phyloP scores from a whole-genome alignment of 2,113 vertebrate species.

The Sylvilagus bachmani region DNA sequence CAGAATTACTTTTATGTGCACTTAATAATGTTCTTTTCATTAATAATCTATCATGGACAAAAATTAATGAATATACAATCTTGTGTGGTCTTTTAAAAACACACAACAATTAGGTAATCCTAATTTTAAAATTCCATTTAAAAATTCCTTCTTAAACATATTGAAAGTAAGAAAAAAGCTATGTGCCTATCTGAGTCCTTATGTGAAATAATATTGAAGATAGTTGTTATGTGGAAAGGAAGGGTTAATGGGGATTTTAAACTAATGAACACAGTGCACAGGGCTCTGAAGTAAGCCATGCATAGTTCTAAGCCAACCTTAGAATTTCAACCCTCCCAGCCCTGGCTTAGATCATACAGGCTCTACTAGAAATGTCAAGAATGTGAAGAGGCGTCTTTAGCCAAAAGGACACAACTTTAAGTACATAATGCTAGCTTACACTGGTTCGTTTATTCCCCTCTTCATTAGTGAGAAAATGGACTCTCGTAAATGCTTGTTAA shows the following conservation, averaged over 20 bases:
- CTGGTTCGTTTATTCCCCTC: slow-evolving; percentile 99
- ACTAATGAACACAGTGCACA: slow-evolving; percentile 91
- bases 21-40: slow-evolving; percentile 66
- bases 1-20: slow-evolving; percentile 76
- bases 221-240: slow-evolving; percentile 85
- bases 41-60: slow-evolving; percentile 72
- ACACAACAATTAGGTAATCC: not conserved
- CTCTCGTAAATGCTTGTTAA: slow-evolving; percentile 99
- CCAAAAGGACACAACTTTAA: slow-evolving; percentile 97
- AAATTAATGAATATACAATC: slow-evolving; percentile 63
- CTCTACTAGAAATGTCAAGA: slow-evolving; percentile 94
- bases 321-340: slow-evolving; percentile 90
- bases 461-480: slow-evolving; percentile 99
- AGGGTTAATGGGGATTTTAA: slow-evolving; percentile 90
- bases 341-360: slow-evolving; percentile 92
- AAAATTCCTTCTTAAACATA: slow-evolving; percentile 74
- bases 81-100: slow-evolving; percentile 72
- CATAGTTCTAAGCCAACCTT: slow-evolving; percentile 90
- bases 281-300: slow-evolving; percentile 91
- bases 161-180: slow-evolving; percentile 52
- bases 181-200: slow-evolving; percentile 77
- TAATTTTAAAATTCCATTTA: slow-evolving; percentile 50
- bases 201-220: slow-evolving; percentile 86
- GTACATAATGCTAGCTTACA: slow-evolving; percentile 96
- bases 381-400: slow-evolving; percentile 93